Base-by-base conservation (phyloP, 2,888 invertebrate species). In the Muscina levida region DNA sequence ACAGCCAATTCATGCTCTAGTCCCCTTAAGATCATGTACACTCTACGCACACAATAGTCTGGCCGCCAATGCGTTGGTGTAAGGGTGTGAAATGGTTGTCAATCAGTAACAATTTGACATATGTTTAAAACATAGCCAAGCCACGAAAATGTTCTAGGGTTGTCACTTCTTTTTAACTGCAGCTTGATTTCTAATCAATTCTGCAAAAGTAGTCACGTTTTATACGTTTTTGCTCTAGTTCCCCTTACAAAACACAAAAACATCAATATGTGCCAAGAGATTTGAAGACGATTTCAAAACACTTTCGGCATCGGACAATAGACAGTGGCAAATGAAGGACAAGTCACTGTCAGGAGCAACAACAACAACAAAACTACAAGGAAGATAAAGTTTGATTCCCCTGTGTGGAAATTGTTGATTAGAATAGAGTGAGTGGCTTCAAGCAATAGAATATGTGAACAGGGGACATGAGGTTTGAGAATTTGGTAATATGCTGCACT, bases 241-340 rank as follows among this genome's bases (percentile, higher is more conserved):
- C n/a, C n/a, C n/a, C n/a, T n/a, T n/a, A n/a, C n/a, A n/a, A n/a
- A n/a, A n/a, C n/a, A n/a, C n/a, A n/a, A n/a, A n/a, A n/a, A 37
- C 59, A 72, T 72, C 76, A 76, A 67, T 76, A 79, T 68, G 79
- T 76, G 79, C 72, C 75, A 79, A 75, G 67, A 71, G 71, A 59
- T 67, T 79, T n/a, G n/a, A n/a, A n/a, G n/a, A n/a, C n/a, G n/a
- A n/a, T n/a, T 79, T 72, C 44, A 79, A 73, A 78, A 70, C 56
- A 65, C 70, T 53, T 78, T 73, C 65, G n/a, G n/a, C n/a, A 68
- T 78, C 53, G 68, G 48, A 71, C 66, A 71, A 71, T 71, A 71
- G 71, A 72, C 70, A 71, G 71, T 26, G 46, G 57, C 71, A 68
- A 53, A 15, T 24, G n/a, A n/a, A n/a, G n/a, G n/a, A n/a, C n/a